Conservation (phyloP, 2,113 vertebrate species). For the Saccopteryx bilineata region DNA sequence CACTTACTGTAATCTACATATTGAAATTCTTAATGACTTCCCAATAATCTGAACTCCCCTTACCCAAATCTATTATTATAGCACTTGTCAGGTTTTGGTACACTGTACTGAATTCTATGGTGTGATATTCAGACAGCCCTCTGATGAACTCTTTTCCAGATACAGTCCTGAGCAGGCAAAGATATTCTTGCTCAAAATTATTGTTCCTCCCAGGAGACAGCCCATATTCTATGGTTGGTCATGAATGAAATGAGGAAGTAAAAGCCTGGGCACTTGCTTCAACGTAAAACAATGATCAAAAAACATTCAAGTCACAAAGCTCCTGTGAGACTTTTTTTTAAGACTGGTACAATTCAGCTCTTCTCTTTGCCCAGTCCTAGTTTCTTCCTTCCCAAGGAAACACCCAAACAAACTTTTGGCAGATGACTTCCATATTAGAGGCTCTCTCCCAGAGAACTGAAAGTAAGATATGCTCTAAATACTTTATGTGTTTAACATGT, state of each 20-base stretch:
- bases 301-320: neutral
- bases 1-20: neutral
- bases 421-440: neutral
- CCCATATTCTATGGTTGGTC: neutral
- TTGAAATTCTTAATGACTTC: neutral
- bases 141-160: neutral
- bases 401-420: neutral
- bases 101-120: too few species aligned
- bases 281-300: neutral
- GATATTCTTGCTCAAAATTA: neutral
- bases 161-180: neutral
- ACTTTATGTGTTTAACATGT: neutral
- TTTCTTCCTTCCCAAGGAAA: neutral
- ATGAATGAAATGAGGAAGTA: neutral
- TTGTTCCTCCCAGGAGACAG: neutral
- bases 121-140: fast-evolving
- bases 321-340: neutral
- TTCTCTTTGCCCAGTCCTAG: neutral
- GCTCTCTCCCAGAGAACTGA: neutral
- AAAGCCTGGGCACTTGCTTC: neutral
- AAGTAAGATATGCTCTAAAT: neutral
- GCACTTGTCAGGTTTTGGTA: neutral
- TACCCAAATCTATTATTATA: neutral
- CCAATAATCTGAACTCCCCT: neutral
- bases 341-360: neutral